Evolutionary conservation across 2,797 vertebrate genomes (phyloP), one percentile per base, ranked within the genome.

Genomic region (Crocidura indochinensis): DNA sequence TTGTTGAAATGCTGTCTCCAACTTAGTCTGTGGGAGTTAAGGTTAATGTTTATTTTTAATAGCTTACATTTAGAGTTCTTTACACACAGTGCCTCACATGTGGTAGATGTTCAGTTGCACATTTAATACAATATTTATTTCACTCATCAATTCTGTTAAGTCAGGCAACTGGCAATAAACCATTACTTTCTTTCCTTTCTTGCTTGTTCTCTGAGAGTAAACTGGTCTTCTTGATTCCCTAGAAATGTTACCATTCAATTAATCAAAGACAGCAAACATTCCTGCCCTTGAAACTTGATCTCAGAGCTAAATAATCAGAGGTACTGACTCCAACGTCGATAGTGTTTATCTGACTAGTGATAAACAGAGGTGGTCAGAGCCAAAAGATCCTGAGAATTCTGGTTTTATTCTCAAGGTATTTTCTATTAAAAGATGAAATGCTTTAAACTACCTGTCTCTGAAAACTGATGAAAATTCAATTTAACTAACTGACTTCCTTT

Each of bases 81-180:
- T 69, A 26, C 20, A 51, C 29, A 67, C 1, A 19, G 19, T 80
- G 44, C 77, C 31, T 87, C 49, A 56, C 8, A 0, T 11, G 27
- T 38, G 49, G 56, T 26, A 79, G 12, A 76, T 90, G 46, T 72
- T 89, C 49, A n/a, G 31, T 56, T 85, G 26, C 31, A 84, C 10
- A 62, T 4, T 84, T 31, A 67, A 29, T 11, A 56, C 2, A 29
- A 56, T 29, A 38, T 94, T 90, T 77, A 80, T 85, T 74, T 82
- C 71, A 81, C 53, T 84, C 85, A 71, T 81, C 91, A 88, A 88
- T 85, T 92, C 29, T 51, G 5, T 8, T 64, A 87, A 87, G 10
- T 78, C 4, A 46, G 31, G 9, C 19, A 94, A 71, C 22, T 84
- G 15, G 31, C 24, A 6, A 51, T 74, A 1, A 62, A 22, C 17